These are phyloP conservation scores for Patella caerulea DNA, from an alignment of 2,888 invertebrate species.

Conservation along the genomic window DNA sequence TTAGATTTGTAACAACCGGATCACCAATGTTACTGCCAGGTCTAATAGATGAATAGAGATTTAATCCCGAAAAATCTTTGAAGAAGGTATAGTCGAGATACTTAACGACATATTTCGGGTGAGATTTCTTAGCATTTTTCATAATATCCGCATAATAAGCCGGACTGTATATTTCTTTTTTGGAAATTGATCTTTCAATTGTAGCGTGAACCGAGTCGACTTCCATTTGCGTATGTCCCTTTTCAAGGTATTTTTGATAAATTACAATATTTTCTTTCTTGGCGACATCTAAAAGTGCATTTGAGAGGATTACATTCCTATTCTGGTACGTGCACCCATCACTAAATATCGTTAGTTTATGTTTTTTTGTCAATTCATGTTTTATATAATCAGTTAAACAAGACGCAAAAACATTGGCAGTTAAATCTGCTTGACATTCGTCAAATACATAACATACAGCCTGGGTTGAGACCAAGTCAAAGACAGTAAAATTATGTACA, in stretches of 20 bases:
- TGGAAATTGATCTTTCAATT: conserved; percentile 27
- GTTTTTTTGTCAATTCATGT: not conserved
- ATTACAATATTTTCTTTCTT: conserved; percentile 17
- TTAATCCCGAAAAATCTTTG: conserved; percentile 22
- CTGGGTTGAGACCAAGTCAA: not conserved
- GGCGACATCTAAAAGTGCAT: not conserved
- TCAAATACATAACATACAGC: not conserved
- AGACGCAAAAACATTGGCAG: not conserved
- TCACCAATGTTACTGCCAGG: conserved; percentile 26
- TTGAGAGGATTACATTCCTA: not conserved
- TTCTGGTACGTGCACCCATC: not conserved
- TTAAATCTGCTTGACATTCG: not conserved
- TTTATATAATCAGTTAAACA: not conserved
- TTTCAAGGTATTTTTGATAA: conserved; percentile 28
- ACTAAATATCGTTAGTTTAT: not conserved
- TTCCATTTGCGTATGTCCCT: conserved; percentile 39
- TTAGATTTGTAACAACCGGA: conserved; percentile 30
- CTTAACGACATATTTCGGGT: conserved; percentile 24
- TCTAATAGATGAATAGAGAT: conserved; percentile 25
- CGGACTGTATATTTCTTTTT: conserved; percentile 25
- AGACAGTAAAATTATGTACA: conserved; percentile 4
- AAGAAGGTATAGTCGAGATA: conserved; percentile 33
- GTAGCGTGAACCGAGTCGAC: conserved; percentile 31
- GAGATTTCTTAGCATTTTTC: not conserved
- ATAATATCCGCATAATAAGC: conserved; percentile 13